A percentile compares a stretch with the other conserved stretches of the same genome.
These are phyloP conservation scores for Botrylloides violaceus DNA, from an alignment of 23 tunicate species.

Conservation along the genomic window DNA sequence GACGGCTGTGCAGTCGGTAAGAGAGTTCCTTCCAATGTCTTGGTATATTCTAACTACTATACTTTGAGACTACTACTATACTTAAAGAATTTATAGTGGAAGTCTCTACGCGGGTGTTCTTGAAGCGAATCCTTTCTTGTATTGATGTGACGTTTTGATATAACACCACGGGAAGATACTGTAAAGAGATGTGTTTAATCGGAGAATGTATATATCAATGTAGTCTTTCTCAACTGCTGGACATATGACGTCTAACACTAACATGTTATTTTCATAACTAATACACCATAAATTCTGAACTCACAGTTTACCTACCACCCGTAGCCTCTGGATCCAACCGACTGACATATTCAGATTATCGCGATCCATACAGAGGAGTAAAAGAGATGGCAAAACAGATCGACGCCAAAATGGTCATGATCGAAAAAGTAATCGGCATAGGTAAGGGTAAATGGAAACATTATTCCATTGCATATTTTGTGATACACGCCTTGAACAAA, in stretches of 20 bases:
- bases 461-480: neutral
- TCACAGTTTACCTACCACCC: slow-evolving; percentile 24
- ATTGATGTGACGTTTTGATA: too few species aligned
- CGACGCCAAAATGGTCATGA: slow-evolving; percentile 38
- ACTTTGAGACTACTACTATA: too few species aligned
- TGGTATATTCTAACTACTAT: too few species aligned
- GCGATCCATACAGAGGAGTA: slow-evolving; percentile 89
- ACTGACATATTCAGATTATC: slow-evolving; percentile 79
- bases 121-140: too few species aligned
- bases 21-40: too few species aligned
- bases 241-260: neutral
- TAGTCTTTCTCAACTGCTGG: neutral
- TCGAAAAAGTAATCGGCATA: slow-evolving; percentile 82
- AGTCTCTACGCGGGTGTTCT: too few species aligned
- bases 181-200: too few species aligned
- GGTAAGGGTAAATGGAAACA: slow-evolving; percentile 39
- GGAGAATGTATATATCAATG: too few species aligned
- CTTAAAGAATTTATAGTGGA: too few species aligned
- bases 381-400: slow-evolving; percentile 78
- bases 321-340: slow-evolving; percentile 22
- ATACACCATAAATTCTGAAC: too few species aligned
- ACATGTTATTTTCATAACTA: neutral
- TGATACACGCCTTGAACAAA: too few species aligned
- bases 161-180: too few species aligned
- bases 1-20: neutral